Percentiles rank a stretch among this genome's conserved stretches.
phyloP scores from a whole-genome alignment of 2,888 invertebrate genomes.

The Hoplodrina ambigua region DNA sequence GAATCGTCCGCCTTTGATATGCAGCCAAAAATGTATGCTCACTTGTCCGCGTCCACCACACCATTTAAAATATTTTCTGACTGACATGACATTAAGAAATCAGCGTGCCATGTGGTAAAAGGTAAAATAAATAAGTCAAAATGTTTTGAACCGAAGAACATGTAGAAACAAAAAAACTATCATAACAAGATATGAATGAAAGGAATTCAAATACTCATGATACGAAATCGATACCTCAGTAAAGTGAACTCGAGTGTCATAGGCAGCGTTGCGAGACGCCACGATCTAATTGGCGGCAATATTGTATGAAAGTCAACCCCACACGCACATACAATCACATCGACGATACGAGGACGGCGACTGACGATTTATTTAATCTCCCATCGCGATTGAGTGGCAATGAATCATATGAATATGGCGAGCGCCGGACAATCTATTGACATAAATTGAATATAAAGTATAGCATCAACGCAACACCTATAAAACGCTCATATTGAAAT shows the following conservation, averaged over 20 bases:
- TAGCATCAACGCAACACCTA: slow-evolving; percentile 64
- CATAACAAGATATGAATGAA: slow-evolving; percentile 27
- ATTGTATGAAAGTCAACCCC: slow-evolving; percentile 70
- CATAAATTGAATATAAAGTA: slow-evolving; percentile 81
- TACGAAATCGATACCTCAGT: slow-evolving; percentile 56
- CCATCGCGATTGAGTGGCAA: slow-evolving; percentile 75
- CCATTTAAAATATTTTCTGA: slow-evolving; percentile 29
- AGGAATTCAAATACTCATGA: slow-evolving; percentile 21
- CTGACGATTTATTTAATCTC: slow-evolving; percentile 80
- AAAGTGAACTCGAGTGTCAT: slow-evolving; percentile 61
- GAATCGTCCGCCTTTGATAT: slow-evolving; percentile 66
- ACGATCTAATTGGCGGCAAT: slow-evolving; percentile 72
- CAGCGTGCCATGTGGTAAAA: slow-evolving; percentile 15
- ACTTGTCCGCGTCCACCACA: slow-evolving; percentile 37
- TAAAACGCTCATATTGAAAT: slow-evolving; percentile 73
- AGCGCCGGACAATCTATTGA: slow-evolving; percentile 72
- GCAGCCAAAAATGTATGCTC: slow-evolving; percentile 64
- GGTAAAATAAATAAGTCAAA: slow-evolving; percentile 15
- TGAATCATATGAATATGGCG: slow-evolving; percentile 74
- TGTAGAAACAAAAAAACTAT: not conserved
- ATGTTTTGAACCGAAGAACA: slow-evolving; percentile 16
- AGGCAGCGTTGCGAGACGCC: slow-evolving; percentile 66
- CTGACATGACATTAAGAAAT: slow-evolving; percentile 29
- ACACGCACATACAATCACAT: slow-evolving; percentile 65
- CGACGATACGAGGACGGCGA: slow-evolving; percentile 71